These are phyloP conservation scores for Tenualosa ilisha DNA, from an alignment of 2,797 vertebrate genomes.

Conservation along the genomic window DNA sequence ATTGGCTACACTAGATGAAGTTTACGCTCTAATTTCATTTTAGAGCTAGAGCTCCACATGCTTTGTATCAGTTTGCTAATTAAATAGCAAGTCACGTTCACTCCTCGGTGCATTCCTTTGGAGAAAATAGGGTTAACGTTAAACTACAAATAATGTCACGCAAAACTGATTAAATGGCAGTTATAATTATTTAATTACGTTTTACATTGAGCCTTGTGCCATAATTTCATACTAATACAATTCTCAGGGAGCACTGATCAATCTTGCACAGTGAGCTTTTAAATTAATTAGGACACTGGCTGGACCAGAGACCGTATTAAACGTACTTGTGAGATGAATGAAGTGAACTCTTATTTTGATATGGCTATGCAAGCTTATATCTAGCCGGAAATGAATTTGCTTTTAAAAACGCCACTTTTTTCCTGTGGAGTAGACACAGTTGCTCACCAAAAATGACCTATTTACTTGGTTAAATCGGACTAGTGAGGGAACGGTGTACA, in stretches of 20 bases:
- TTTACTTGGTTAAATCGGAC: not conserved
- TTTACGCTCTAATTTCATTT: constrained; percentile 2
- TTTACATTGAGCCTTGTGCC: not conserved
- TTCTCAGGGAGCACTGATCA: not conserved
- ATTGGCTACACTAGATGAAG: not conserved
- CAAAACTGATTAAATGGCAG: not conserved
- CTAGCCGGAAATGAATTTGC: not conserved
- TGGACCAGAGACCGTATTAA: too few species aligned
- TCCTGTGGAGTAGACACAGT: not conserved
- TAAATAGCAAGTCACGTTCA: not conserved
- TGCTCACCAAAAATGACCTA: not conserved
- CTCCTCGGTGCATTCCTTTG: not conserved
- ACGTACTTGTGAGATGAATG: too few species aligned
- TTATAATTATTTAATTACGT: not conserved
- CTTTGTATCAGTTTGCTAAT: not conserved
- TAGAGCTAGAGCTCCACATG: not conserved
- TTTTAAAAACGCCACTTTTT: not conserved
- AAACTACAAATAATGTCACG: not conserved
- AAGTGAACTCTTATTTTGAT: not conserved
- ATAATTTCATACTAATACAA: not conserved
- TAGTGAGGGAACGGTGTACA: not conserved
- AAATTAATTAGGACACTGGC: not conserved
- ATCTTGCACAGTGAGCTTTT: not conserved
- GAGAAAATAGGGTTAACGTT: not conserved
- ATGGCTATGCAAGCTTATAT: not conserved